phyloP scores from a whole-genome alignment of 2,797 vertebrate genomes.

The Distichodus sexfasciatus region DNA sequence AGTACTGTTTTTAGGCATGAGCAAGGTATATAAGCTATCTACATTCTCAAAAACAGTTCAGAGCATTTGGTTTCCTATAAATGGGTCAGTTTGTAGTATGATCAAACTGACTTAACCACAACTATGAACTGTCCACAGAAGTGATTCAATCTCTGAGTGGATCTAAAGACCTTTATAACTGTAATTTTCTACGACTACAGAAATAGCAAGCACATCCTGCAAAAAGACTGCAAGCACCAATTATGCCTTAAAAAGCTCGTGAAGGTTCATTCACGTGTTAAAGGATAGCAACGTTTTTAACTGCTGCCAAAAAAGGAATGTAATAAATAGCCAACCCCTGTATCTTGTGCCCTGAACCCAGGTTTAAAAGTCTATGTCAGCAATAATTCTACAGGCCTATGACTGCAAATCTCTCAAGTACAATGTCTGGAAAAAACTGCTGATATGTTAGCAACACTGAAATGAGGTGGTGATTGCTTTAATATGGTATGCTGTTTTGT shows the following conservation, averaged over 20 bases:
- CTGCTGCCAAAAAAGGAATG: neutral
- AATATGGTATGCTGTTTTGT: neutral
- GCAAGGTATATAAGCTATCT: too few species aligned
- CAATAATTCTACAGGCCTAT: neutral
- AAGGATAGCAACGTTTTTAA: neutral
- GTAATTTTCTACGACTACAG: neutral
- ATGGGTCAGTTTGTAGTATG: neutral
- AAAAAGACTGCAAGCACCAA: neutral
- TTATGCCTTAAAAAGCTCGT: neutral
- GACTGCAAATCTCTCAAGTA: neutral
- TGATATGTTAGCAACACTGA: neutral
- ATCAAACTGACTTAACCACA: conserved; percentile 1
- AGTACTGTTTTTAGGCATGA: too few species aligned
- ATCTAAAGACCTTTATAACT: neutral
- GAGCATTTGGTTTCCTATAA: conserved; percentile 1
- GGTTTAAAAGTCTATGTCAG: neutral
- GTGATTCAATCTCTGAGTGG: neutral
- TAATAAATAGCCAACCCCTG: neutral
- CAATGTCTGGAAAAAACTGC: neutral
- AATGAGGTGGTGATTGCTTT: neutral
- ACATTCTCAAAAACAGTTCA: too few species aligned
- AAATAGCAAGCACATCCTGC: neutral
- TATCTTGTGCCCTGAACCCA: neutral
- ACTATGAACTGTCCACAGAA: neutral
- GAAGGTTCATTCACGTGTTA: neutral